Evolutionary conservation across 2,113 vertebrate species (phyloP), one percentile per base, ranked within the genome.

Genomic region (Sakesphorus luctuosus): DNA sequence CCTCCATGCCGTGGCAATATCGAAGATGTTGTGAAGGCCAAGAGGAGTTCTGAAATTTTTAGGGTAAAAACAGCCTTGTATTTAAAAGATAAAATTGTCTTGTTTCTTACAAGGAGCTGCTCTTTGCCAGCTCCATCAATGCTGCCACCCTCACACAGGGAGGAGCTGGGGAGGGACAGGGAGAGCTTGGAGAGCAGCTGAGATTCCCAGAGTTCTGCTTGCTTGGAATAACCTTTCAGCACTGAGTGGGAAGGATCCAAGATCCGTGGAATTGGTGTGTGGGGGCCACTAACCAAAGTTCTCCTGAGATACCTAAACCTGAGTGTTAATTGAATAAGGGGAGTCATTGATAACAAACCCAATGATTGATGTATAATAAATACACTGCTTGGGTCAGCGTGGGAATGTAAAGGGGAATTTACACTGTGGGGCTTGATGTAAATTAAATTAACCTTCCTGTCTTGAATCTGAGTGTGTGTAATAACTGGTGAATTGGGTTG

Each of bases 401-500:
- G 96, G 96, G 89, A 97, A 92, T 93, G 89, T 97, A 91, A 84
- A 87, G 97, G 97, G 96, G 96, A 97, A 93, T 96, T 96, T 96
- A 96, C 96, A 94, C 88, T 97, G 96, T 97, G 97, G 97, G 96
- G 69, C 90, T 95, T 96, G 87, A 96, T 98, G 97, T 98, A 97
- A 96, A 96, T 97, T 95, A 97, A 97, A 97, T 96, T 98, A 94
- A 97, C 94, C 89, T 92, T 85, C 83, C 96, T 97, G 78, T 95
- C 94, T 95, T 96, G 94, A 97, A 96, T 97, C 97, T 96, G 89
- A 97, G 98, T 96, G 96, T 97, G 94, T 93, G 92, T 97, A 96
- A 98, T 96, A 92, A 96, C 93, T 95, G 98, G 87, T 98, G 96
- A 98, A 97, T 92, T 97, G 97, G 97, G 97, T 98, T 98, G 98